These are phyloP conservation scores for Catonia carolina DNA, from an alignment of 2,888 invertebrate species.

Conservation along the genomic window DNA sequence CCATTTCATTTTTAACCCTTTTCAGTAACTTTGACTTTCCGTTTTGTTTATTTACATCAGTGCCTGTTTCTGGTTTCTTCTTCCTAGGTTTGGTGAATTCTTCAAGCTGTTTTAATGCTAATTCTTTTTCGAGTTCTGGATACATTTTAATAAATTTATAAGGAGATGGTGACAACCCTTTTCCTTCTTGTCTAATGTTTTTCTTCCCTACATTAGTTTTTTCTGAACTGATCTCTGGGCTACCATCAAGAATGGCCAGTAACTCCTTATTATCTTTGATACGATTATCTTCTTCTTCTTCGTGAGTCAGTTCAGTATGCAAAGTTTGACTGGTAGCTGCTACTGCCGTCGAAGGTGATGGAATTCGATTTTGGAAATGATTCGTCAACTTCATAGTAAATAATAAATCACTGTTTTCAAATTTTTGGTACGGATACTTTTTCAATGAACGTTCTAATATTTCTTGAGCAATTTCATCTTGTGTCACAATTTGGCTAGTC, in stretches of 20 bases:
- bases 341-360: neutral
- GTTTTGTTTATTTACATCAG: conserved; percentile 15
- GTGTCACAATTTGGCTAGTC: conserved; percentile 50
- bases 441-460: conserved; percentile 47
- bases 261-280: conserved; percentile 48
- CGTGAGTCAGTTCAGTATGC: conserved; percentile 20
- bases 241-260: conserved; percentile 51
- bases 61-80: conserved; percentile 11
- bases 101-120: conserved; percentile 51
- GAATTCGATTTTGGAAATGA: conserved; percentile 37
- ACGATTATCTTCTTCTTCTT: conserved; percentile 34
- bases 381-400: conserved; percentile 51
- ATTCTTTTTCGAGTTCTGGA: conserved; percentile 47
- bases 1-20: conserved; percentile 28
- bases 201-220: neutral
- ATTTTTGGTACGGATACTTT: conserved; percentile 41
- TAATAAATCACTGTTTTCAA: conserved; percentile 45
- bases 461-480: conserved; percentile 50
- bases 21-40: conserved; percentile 25
- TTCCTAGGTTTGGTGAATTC: conserved; percentile 42
- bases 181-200: neutral
- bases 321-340: neutral
- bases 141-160: conserved; percentile 38
- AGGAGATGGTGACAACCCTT: neutral
- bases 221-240: conserved; percentile 40